A percentile compares a stretch with the other conserved stretches of the same genome.
Conservation (phyloP, 2,888 invertebrate genomes). For the Calliopum simillimum region DNA sequence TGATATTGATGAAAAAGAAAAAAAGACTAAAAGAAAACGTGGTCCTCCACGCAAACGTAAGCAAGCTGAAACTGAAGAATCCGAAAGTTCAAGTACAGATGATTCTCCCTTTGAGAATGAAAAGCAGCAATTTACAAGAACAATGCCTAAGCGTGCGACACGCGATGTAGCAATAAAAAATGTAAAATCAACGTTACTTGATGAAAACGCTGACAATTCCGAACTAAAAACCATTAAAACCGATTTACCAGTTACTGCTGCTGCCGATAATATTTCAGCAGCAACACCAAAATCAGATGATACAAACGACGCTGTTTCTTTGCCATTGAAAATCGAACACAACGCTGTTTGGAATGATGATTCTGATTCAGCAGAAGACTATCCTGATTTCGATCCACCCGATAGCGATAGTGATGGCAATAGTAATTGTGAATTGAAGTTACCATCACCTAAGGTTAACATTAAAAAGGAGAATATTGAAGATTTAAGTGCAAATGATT, state of each 20-base stretch:
- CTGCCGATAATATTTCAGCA: neutral
- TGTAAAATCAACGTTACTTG: neutral
- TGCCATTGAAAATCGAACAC: constrained; percentile 16
- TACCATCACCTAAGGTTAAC: constrained; percentile 45
- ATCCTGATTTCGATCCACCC: constrained; percentile 55
- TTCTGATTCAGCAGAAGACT: constrained; percentile 56
- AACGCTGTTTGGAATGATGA: constrained; percentile 40
- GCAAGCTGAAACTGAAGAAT: constrained; percentile 13
- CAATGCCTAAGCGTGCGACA: constrained; percentile 44
- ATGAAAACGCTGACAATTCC: neutral
- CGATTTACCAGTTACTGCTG: neutral
- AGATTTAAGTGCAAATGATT: constrained; percentile 51
- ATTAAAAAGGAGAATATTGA: constrained; percentile 51
- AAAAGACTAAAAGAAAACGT: neutral
- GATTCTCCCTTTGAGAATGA: neutral
- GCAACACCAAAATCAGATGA: constrained; percentile 36
- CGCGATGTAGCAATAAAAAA: constrained; percentile 43
- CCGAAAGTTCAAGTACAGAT: constrained; percentile 13
- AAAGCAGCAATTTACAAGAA: constrained; percentile 2
- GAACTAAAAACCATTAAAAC: neutral
- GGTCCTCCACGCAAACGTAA: constrained; percentile 12
- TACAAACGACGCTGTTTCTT: neutral
- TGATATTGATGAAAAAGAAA: neutral
- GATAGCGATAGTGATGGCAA: constrained; percentile 43
- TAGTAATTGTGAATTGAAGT: constrained; percentile 43